Evolutionary conservation across 2,113 vertebrate species (phyloP).

Genomic region (Lampris incognitus): DNA sequence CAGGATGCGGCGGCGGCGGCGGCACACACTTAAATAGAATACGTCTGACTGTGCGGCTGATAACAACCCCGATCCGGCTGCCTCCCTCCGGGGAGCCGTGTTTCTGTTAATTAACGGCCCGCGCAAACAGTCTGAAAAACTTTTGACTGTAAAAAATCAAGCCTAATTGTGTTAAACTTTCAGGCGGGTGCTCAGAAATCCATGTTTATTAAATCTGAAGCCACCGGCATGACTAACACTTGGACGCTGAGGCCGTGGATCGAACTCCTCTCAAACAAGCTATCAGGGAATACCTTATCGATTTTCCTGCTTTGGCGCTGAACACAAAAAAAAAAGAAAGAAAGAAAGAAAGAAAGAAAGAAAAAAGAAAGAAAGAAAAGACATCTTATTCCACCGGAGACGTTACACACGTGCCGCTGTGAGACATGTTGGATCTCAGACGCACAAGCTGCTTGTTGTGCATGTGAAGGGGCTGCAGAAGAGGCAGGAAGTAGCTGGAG

Average conservation of each 20-base stretch:
- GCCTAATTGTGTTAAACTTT: slow-evolving; percentile 59
- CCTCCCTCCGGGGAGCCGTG: slow-evolving; percentile 36
- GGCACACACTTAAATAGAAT: slow-evolving; percentile 27
- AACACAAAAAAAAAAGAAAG: neutral
- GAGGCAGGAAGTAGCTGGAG: too few species aligned
- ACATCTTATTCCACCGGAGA: slow-evolving; percentile 2
- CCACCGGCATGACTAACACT: slow-evolving; percentile 38
- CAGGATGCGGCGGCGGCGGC: neutral
- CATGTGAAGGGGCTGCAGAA: too few species aligned
- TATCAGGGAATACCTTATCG: slow-evolving; percentile 44
- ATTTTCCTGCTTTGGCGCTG: slow-evolving; percentile 46
- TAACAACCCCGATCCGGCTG: slow-evolving; percentile 26
- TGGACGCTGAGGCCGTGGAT: slow-evolving; percentile 26
- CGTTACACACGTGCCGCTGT: neutral
- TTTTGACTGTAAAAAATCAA: slow-evolving; percentile 50
- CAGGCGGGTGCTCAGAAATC: slow-evolving; percentile 52
- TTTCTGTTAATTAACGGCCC: slow-evolving; percentile 66
- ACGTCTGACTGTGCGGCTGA: slow-evolving; percentile 27
- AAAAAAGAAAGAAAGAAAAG: neutral
- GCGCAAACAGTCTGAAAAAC: slow-evolving; percentile 54
- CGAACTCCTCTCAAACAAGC: slow-evolving; percentile 39
- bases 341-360: too few species aligned
- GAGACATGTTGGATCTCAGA: neutral
- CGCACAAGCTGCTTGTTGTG: too few species aligned
- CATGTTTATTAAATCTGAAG: slow-evolving; percentile 60